These are phyloP conservation scores for Limnodromus scolopaceus DNA, from an alignment of 2,797 vertebrate genomes.

Conservation along the genomic window DNA sequence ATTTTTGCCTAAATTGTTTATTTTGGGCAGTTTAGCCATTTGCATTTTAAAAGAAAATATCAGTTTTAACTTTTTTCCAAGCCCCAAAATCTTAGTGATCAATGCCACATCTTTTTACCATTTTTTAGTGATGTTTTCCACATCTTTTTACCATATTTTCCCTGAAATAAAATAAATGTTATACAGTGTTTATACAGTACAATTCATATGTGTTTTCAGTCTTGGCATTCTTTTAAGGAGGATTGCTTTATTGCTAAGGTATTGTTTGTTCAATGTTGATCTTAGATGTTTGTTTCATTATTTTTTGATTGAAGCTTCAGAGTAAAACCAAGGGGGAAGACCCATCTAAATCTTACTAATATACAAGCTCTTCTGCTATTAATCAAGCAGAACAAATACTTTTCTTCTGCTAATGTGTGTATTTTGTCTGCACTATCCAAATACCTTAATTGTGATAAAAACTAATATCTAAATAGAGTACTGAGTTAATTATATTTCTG, in stretches of 20 bases:
- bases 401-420: not conserved
- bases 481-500: not conserved
- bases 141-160: too few species aligned
- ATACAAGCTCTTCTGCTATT: not conserved
- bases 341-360: not conserved
- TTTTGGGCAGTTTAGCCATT: not conserved
- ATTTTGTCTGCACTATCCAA: not conserved
- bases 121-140: too few species aligned
- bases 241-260: not conserved
- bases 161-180: not conserved
- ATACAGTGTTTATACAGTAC: not conserved
- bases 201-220: not conserved
- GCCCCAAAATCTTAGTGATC: not conserved
- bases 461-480: not conserved
- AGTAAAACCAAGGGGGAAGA: not conserved
- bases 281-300: not conserved
- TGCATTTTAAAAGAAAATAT: not conserved
- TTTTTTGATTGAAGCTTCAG: not conserved
- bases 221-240: not conserved
- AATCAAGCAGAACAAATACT: not conserved
- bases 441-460: not conserved
- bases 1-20: not conserved
- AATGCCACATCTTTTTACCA: not conserved
- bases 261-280: not conserved
- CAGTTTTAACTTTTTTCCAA: not conserved